Percentiles rank a stretch among this genome's conserved stretches.
phyloP scores from a whole-genome alignment of 2,113 vertebrate genomes.

The Megaceryle torquata region DNA sequence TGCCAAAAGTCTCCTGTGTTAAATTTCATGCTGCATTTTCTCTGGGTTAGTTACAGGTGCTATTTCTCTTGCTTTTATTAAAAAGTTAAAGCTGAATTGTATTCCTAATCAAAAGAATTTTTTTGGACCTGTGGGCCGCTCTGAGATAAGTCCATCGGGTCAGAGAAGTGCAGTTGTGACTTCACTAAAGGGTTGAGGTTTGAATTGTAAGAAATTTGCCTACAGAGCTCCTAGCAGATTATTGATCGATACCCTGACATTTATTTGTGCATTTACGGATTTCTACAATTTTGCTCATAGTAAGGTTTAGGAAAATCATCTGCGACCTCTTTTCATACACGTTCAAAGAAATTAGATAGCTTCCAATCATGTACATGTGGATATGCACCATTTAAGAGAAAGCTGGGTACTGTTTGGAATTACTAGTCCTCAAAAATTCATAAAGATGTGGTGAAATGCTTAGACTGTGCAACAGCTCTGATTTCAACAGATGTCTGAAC shows the following conservation, averaged over 20 bases:
- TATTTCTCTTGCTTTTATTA: background rate
- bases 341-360: background rate
- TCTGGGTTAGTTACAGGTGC: background rate
- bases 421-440: background rate
- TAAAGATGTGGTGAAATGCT: background rate
- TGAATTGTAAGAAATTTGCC: background rate
- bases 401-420: background rate
- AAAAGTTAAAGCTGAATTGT: background rate
- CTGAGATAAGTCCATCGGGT: background rate
- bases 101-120: background rate
- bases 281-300: background rate
- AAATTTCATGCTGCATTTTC: slow-evolving; percentile 46
- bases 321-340: background rate
- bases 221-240: background rate
- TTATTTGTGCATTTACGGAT: background rate
- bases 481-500: slow-evolving; percentile 58
- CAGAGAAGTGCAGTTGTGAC: background rate
- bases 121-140: background rate
- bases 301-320: background rate
- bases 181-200: background rate
- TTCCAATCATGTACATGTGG: background rate
- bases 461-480: slow-evolving; percentile 3
- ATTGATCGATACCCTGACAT: background rate
- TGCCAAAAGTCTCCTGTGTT: background rate
- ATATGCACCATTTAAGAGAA: background rate